A percentile compares a stretch with the other conserved stretches of the same genome.
Conservation (phyloP, 2,888 invertebrate species). For the Rhagonycha fulva region DNA sequence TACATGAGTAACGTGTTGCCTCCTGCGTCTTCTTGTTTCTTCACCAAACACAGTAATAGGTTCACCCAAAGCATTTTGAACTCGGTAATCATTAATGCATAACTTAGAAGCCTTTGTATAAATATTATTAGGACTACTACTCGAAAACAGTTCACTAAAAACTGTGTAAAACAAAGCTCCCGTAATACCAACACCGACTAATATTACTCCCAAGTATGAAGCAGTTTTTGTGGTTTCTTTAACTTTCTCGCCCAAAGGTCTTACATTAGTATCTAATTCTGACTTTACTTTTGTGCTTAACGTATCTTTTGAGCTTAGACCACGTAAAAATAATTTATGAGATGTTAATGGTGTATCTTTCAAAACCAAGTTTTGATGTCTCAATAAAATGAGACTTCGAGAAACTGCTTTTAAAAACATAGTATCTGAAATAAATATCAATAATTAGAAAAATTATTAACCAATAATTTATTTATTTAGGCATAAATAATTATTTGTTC, state of each 20-base stretch:
- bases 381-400: conserved; percentile 22
- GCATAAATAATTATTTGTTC: neutral
- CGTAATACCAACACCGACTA: conserved; percentile 80
- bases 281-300: conserved; percentile 26
- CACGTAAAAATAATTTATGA: conserved; percentile 9
- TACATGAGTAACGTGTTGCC: conserved; percentile 82
- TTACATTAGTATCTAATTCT: conserved; percentile 59
- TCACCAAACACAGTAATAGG: conserved; percentile 91
- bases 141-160: conserved; percentile 85
- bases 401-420: conserved; percentile 33
- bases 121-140: conserved; percentile 83
- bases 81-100: conserved; percentile 74
- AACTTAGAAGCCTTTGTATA: conserved; percentile 78
- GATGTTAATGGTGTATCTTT: conserved; percentile 17
- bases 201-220: conserved; percentile 81
- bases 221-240: conserved; percentile 91
- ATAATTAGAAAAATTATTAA: neutral
- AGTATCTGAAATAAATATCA: neutral
- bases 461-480: neutral
- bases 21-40: conserved; percentile 78
- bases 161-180: conserved; percentile 83
- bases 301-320: conserved; percentile 25
- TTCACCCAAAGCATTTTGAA: conserved; percentile 83
- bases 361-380: conserved; percentile 20
- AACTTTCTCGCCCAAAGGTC: conserved; percentile 74